Percentiles rank a stretch among this genome's conserved stretches.
These are phyloP conservation scores for Phalloptychus januarius DNA, from an alignment of 2,797 vertebrate species.

Conservation along the genomic window DNA sequence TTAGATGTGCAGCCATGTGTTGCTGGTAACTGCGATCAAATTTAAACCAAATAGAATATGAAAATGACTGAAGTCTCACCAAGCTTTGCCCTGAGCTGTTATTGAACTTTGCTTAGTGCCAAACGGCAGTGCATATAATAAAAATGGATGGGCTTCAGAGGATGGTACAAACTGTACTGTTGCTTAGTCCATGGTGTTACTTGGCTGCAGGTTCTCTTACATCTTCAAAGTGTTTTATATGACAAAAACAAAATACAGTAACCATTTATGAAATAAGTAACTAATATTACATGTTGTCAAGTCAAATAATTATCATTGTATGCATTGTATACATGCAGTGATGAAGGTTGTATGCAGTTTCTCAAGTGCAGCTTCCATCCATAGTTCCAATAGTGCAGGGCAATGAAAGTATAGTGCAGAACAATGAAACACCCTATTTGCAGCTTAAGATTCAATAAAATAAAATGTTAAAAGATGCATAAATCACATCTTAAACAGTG, in stretches of 20 bases:
- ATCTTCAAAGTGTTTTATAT: neutral
- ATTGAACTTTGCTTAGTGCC: neutral
- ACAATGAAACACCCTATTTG: neutral
- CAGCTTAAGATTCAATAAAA: neutral
- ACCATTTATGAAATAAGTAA: too few relatives aligned
- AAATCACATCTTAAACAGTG: neutral
- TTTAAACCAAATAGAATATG: neutral
- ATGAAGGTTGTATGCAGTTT: neutral
- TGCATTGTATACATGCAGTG: too few relatives aligned
- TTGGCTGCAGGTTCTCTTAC: neutral
- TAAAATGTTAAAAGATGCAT: neutral
- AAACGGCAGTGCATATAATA: neutral
- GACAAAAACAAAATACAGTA: too few relatives aligned
- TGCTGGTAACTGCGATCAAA: neutral
- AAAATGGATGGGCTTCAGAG: neutral
- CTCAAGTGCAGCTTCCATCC: neutral
- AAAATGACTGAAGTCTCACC: neutral
- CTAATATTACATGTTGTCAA: too few relatives aligned
- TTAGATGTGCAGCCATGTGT: neutral
- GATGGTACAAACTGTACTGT: neutral
- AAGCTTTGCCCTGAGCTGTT: neutral
- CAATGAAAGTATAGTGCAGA: neutral
- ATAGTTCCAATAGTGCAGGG: neutral
- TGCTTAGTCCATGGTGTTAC: neutral
- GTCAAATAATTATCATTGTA: too few relatives aligned